Evolutionary conservation across 2,797 vertebrate genomes (phyloP).

Genomic region (Melanotaenia nigrans): DNA sequence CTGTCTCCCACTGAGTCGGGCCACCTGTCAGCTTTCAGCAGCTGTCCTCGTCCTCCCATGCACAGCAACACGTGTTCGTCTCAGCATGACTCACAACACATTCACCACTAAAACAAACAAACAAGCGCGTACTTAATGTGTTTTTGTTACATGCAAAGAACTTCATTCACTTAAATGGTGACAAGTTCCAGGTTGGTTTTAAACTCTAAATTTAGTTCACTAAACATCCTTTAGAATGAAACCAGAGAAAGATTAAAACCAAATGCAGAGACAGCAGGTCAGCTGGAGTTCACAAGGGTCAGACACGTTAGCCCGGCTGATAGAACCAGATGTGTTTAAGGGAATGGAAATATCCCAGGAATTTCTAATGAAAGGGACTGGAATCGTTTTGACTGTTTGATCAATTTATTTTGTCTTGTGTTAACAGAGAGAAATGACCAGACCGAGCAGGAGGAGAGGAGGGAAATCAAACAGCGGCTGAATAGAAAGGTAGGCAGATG

Average conservation of each 20-base stretch:
- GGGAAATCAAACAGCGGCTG: slow-evolving; percentile 95
- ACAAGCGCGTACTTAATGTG: neutral
- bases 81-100: neutral
- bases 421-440: slow-evolving; percentile 94
- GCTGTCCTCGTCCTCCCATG: slow-evolving; percentile 53
- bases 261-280: too few relatives aligned
- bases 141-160: slow-evolving; percentile 1
- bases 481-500: slow-evolving; percentile 90
- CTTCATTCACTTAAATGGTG: neutral
- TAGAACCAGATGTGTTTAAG: neutral
- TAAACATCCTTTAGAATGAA: neutral
- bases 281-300: too few relatives aligned
- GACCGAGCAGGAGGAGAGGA: slow-evolving; percentile 94
- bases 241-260: slow-evolving; percentile 24
- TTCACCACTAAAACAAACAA: neutral
- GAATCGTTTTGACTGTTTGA: neutral
- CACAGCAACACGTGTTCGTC: slow-evolving; percentile 18
- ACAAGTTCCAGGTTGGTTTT: slow-evolving; percentile 8
- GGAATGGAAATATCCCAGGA: neutral
- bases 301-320: neutral
- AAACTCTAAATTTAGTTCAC: slow-evolving; percentile 22
- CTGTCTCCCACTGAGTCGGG: slow-evolving; percentile 12
- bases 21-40: slow-evolving; percentile 70
- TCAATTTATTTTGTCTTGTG: slow-evolving; percentile 7
- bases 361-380: too few relatives aligned